phyloP scores from a whole-genome alignment of 2,797 vertebrate genomes.

The Melanotaenia parkinsoni region DNA sequence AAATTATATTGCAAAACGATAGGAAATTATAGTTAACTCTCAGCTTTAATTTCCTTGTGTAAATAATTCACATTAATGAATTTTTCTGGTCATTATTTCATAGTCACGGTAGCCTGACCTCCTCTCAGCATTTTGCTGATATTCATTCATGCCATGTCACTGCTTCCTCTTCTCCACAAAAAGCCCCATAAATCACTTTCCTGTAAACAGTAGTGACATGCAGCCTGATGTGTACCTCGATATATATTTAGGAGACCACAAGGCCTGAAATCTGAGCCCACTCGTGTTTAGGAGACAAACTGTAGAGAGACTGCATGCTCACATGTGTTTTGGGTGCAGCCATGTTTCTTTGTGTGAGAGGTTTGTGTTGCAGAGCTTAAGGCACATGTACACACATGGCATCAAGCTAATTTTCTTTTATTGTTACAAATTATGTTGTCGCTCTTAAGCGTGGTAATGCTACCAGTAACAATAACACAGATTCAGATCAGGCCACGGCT shows the following conservation, averaged over 20 bases:
- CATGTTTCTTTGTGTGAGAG: constrained; percentile 27
- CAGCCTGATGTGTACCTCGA: constrained; percentile 83
- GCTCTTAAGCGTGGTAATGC: constrained; percentile 70
- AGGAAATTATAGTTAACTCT: constrained; percentile 12
- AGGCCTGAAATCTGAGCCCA: constrained; percentile 79
- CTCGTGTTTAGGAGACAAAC: constrained; percentile 72
- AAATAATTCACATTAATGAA: constrained; percentile 62
- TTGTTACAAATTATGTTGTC: constrained; percentile 76
- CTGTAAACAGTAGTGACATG: constrained; percentile 86
- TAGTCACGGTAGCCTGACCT: constrained; percentile 56
- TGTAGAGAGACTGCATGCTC: constrained; percentile 54
- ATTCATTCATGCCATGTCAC: constrained; percentile 66
- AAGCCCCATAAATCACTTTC: constrained; percentile 86
- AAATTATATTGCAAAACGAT: constrained; percentile 1
- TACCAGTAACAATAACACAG: constrained; percentile 75
- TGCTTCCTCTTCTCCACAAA: constrained; percentile 61
- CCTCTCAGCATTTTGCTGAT: constrained; percentile 52
- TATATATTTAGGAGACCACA: constrained; percentile 82
- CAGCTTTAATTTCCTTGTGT: neutral
- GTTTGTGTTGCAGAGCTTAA: constrained; percentile 36
- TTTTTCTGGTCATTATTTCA: constrained; percentile 60
- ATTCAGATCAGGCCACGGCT: constrained; percentile 25
- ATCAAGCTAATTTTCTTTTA: constrained; percentile 70
- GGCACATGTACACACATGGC: constrained; percentile 65
- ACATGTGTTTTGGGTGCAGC: constrained; percentile 63